These are phyloP conservation scores for Polydrusus tereticollis DNA, from an alignment of 2,888 invertebrate genomes.

Conservation along the genomic window DNA sequence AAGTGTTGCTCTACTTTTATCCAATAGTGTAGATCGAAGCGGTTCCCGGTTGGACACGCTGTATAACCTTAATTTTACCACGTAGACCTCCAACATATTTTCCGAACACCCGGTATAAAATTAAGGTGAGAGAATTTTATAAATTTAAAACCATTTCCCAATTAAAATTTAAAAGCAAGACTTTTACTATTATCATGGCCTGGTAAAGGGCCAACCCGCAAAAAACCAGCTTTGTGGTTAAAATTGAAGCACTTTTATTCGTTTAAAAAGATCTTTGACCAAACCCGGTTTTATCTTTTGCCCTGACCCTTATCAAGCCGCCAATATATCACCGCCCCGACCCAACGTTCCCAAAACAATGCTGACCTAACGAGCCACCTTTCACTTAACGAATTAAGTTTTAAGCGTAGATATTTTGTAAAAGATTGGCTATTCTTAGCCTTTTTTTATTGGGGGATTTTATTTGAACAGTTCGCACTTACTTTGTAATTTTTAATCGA, in stretches of 20 bases:
- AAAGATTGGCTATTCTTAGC: constrained; percentile 18
- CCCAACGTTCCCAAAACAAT: constrained; percentile 59
- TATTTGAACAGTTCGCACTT: neutral
- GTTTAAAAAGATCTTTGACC: constrained; percentile 38
- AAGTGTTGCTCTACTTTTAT: too few relatives aligned
- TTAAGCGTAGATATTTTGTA: constrained; percentile 35
- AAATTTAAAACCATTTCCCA: neutral
- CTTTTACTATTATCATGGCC: constrained; percentile 10
- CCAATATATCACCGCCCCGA: constrained; percentile 58
- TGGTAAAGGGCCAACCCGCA: constrained; percentile 14
- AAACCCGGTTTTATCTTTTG: constrained; percentile 38
- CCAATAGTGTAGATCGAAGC: too few relatives aligned
- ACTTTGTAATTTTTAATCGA: too few relatives aligned
- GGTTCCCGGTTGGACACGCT: too few relatives aligned
- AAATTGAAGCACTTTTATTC: constrained; percentile 37
- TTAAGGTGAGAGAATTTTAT: too few relatives aligned
- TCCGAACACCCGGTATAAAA: too few relatives aligned
- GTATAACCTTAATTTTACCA: too few relatives aligned
- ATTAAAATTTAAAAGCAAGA: constrained; percentile 6
- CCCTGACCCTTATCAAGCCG: constrained; percentile 53
- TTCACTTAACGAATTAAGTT: constrained; percentile 47
- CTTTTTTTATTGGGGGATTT: constrained; percentile 3
- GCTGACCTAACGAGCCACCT: constrained; percentile 63
- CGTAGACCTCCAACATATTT: too few relatives aligned
- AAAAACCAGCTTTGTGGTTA: constrained; percentile 22